Evolutionary conservation across 2,888 invertebrate species (phyloP).

Genomic region (Danaus chrysippus): DNA sequence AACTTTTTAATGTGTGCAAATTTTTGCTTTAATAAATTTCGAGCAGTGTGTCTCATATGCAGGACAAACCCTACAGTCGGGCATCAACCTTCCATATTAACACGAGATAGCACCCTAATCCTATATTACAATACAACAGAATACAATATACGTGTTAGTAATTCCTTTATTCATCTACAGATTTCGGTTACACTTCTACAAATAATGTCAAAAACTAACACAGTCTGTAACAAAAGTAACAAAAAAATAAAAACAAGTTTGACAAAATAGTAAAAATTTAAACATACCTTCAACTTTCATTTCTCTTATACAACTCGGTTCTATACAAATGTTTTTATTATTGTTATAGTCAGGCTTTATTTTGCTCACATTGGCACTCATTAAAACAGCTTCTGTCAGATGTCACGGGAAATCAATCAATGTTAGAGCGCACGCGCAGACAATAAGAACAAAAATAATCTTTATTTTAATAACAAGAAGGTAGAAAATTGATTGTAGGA

Average conservation of each 20-base stretch:
- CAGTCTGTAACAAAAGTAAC: neutral
- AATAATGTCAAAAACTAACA: slow-evolving; percentile 9
- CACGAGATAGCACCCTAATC: slow-evolving; percentile 69
- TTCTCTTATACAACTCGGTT: slow-evolving; percentile 32
- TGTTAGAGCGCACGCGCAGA: slow-evolving; percentile 63
- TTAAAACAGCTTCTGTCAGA: slow-evolving; percentile 32
- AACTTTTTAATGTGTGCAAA: neutral
- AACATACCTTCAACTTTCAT: slow-evolving; percentile 59
- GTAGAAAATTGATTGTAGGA: slow-evolving; percentile 27
- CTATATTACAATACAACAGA: slow-evolving; percentile 56
- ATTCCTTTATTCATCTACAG: slow-evolving; percentile 55
- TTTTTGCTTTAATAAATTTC: slow-evolving; percentile 1
- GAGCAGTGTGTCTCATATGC: slow-evolving; percentile 18
- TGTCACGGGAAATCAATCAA: slow-evolving; percentile 68
- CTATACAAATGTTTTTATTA: slow-evolving; percentile 14
- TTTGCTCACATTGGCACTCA: slow-evolving; percentile 23
- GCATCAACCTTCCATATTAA: slow-evolving; percentile 56
- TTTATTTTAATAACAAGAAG: slow-evolving; percentile 7
- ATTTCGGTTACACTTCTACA: slow-evolving; percentile 56
- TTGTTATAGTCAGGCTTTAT: slow-evolving; percentile 21
- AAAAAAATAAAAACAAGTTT: slow-evolving; percentile 2
- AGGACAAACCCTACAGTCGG: slow-evolving; percentile 23
- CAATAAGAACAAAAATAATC: slow-evolving; percentile 26
- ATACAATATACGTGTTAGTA: slow-evolving; percentile 49
- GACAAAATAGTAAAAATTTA: neutral